A percentile compares a stretch with the other conserved stretches of the same genome.
Conservation (phyloP, 2,797 vertebrate species). For the Limosa lapponica region DNA sequence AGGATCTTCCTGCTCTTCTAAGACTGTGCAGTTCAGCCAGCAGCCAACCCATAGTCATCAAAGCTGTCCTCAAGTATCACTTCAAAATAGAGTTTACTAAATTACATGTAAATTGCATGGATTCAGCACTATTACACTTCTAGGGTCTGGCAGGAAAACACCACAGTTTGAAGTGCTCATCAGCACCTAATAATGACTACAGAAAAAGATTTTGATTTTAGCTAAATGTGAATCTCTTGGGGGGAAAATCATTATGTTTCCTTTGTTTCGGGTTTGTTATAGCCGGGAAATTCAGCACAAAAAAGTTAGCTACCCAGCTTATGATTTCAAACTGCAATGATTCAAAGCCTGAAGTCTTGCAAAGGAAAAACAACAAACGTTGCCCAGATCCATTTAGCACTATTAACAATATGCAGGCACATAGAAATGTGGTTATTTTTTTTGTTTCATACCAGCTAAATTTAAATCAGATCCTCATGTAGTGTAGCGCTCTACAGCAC, state of each 20-base stretch:
- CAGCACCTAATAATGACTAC: slow-evolving; percentile 56
- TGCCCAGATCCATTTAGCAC: neutral
- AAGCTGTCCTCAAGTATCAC: slow-evolving; percentile 66
- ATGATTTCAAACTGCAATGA: slow-evolving; percentile 6
- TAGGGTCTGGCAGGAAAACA: slow-evolving; percentile 61
- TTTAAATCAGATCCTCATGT: neutral
- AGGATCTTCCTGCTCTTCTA: slow-evolving; percentile 44
- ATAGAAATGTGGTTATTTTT: neutral
- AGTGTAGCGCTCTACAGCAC: neutral
- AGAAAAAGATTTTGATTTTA: slow-evolving; percentile 48
- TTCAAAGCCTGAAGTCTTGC: slow-evolving; percentile 29
- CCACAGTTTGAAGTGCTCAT: slow-evolving; percentile 54
- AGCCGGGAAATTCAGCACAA: slow-evolving; percentile 12
- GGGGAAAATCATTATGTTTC: slow-evolving; percentile 9
- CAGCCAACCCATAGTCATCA: slow-evolving; percentile 63
- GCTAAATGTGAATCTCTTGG: slow-evolving; percentile 17
- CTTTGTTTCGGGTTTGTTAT: slow-evolving; percentile 9
- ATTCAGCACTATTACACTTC: slow-evolving; percentile 61
- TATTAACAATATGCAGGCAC: neutral
- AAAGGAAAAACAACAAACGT: slow-evolving; percentile 31
- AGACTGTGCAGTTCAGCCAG: slow-evolving; percentile 54
- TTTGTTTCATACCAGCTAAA: slow-evolving; percentile 8
- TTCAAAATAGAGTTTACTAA: slow-evolving; percentile 61
- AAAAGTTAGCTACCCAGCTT: neutral
- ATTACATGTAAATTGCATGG: slow-evolving; percentile 64